These are phyloP conservation scores for Argyra leucocephala DNA, from an alignment of 2,888 invertebrate species.

Conservation along the genomic window DNA sequence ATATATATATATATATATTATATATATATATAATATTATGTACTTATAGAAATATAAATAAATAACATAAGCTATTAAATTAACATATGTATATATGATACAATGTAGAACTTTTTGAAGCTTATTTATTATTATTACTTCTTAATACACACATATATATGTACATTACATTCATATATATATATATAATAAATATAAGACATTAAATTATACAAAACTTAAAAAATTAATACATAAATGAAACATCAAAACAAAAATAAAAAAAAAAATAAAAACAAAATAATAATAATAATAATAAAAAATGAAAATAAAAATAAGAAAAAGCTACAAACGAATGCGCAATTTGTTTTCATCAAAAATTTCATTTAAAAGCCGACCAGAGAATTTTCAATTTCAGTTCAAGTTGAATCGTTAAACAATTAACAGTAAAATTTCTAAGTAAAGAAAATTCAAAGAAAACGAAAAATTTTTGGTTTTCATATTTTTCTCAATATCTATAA, in stretches of 20 bases:
- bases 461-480: not conserved
- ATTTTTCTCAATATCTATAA: too few species aligned
- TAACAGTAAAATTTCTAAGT: not conserved
- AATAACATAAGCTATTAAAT: not conserved
- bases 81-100: not conserved
- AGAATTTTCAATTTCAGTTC: constrained; percentile 6
- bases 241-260: too few species aligned
- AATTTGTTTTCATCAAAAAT: not conserved
- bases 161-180: not conserved
- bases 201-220: too few species aligned
- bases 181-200: not conserved
- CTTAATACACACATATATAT: not conserved
- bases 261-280: too few species aligned
- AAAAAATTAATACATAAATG: too few species aligned
- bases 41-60: not conserved
- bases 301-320: not conserved
- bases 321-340: constrained; percentile 9
- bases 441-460: not conserved
- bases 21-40: not conserved
- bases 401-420: not conserved
- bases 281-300: not conserved
- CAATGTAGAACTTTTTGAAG: not conserved
- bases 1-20: not conserved
- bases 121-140: too few species aligned
- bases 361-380: constrained; percentile 2